Base-by-base conservation (phyloP, 1,140 invertebrate species). In the Scaptodrosophila lebanonensis region DNA sequence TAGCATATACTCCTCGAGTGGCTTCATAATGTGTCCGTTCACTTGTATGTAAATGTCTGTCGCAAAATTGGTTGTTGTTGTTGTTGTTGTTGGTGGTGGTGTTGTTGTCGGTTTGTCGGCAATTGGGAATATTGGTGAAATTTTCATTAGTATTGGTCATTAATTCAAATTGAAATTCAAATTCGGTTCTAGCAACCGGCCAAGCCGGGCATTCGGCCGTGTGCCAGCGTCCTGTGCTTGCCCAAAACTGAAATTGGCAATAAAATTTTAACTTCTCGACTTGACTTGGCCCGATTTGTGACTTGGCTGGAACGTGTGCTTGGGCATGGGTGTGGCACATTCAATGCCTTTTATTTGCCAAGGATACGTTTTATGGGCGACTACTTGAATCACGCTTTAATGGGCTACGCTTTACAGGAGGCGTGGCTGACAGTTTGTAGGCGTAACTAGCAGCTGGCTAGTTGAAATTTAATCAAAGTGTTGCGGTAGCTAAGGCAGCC, bases 1-100 rank as follows among this genome's bases (percentile, higher is more conserved):
- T 3, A 95, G 87, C 94, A 96, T 95, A 83, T 96, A 96, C 77
- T 96, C 94, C 86, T 95, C 94, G 32, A 95, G 85, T 2, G 94
- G 94, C 69, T 94, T 94, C 93, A 95, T 95, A 40, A 90, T 89
- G 25, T 92, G 89, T 48, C 91, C 91, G 70, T 95, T 95, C 47
- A 96, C 91, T 86, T 93, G 91, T 57, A 95, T 91, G 43, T 93
- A 92, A 32, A 95, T 92, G 87, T 96, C 94, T 95, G 86, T 6
- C 17, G n/a, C n/a, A n/a, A n/a, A n/a, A n/a, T n/a, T n/a, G 38
- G 40, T 25, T 25, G 22, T 25, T 25, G 22, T 25, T 25, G 8
- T 25, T 25, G 22, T 3, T 25, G 22, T 25, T 25, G 25, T 29
- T 29, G 29, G 25, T 52, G 65, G 35, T 57, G 48, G 42, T 22